These are phyloP conservation scores for Nephrotoma flavescens DNA, from an alignment of 2,888 invertebrate species.

Conservation along the genomic window DNA sequence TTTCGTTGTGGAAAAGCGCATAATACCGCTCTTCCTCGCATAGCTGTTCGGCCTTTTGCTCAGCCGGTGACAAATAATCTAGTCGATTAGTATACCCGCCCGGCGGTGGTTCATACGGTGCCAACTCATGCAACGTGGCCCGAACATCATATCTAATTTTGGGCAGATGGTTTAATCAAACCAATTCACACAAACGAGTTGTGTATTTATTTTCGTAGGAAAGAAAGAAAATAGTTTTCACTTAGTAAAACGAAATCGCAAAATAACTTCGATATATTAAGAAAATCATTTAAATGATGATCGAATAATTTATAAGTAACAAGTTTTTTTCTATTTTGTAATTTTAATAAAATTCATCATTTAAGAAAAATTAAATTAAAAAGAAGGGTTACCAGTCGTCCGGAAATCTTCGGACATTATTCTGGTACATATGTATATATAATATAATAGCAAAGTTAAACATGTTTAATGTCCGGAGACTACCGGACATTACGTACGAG, in stretches of 20 bases:
- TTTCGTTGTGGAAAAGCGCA: slow-evolving; percentile 74
- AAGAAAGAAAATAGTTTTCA: slow-evolving; percentile 4
- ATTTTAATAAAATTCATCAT: neutral
- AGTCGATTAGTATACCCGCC: slow-evolving; percentile 47
- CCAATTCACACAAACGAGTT: neutral
- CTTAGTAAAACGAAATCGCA: neutral
- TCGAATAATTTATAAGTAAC: neutral
- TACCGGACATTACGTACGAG: neutral
- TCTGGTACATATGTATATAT: neutral
- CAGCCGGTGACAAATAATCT: slow-evolving; percentile 51
- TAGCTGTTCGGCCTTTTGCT: slow-evolving; percentile 70
- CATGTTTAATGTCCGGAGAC: neutral
- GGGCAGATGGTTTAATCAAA: neutral
- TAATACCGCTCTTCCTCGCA: slow-evolving; percentile 93
- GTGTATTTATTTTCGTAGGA: neutral
- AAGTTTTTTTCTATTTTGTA: neutral
- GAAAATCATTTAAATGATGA: neutral
- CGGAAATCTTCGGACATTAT: neutral
- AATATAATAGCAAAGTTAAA: neutral
- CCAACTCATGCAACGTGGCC: slow-evolving; percentile 78
- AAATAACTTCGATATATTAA: neutral
- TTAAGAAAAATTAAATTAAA: neutral
- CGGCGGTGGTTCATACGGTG: slow-evolving; percentile 60
- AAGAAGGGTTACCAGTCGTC: neutral
- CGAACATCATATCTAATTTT: slow-evolving; percentile 77